Base-by-base conservation (phyloP, 2,797 vertebrate species). In the Agapornis canus region DNA sequence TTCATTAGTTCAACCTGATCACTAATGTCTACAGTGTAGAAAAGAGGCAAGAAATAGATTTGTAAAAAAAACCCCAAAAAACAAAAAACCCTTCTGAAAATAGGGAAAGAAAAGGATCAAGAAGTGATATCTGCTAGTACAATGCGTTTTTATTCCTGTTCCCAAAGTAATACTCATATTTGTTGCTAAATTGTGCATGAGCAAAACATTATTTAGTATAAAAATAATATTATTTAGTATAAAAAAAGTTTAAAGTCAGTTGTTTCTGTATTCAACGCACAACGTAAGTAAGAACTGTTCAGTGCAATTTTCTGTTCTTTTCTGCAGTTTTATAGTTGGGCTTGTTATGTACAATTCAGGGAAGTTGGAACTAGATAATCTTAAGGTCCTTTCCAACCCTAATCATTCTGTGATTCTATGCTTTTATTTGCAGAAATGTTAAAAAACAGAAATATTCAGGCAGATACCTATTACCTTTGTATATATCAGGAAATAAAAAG, bases 381-480 rank as follows among this genome's bases (percentile, higher is more conserved):
- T 56, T 56, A 23, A 56, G 21, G n/a, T 32, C 54, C 21, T 32
- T 56, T 32, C 54, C n/a, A 56, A 56, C 54, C 54, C 54, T 56
- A 56, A 23, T 13, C 6, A 32, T 56, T 56, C 54, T 23, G n/a
- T 14, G n/a, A 56, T 32, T 56, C 54, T 14, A 47, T 31, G 13
- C 11, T 65, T 90, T 32, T 31, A 25, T 78, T 86, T 18, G 37
- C 31, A 86, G 39, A 82, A 84, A 66, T 26, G 10, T 51, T 78
- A 61, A 32, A 22, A 90, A 81, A 82, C 47, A 61, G 63, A 78
- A 90, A 92, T 37, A 90, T 16, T 54, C 18, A 68, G 26, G 12
- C 14, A 9, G 35, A 3, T 48, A 76, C 66, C 76, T 86, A 59
- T 64, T 45, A 64, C n/a, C 32, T 76, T 40, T 42, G 10, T 47